Evolutionary conservation across 2,113 vertebrate genomes (phyloP).

Genomic region (Chionis minor): DNA sequence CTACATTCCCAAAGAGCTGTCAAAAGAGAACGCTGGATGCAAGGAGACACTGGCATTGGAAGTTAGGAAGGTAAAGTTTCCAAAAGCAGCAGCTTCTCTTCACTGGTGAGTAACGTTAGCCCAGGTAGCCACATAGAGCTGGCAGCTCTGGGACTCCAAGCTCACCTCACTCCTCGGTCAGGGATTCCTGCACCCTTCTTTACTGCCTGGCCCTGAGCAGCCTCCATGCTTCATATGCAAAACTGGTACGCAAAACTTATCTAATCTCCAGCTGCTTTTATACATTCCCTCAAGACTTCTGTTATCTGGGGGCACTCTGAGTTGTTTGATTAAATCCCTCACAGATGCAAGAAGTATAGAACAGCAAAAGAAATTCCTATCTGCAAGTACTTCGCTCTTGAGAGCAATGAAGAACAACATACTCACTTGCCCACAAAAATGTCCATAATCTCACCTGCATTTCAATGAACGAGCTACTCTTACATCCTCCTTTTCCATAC

Average conservation of each 20-base stretch:
- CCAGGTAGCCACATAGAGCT: neutral
- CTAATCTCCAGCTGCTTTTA: neutral
- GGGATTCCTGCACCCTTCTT: neutral
- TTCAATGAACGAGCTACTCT: neutral
- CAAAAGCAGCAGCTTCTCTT: neutral
- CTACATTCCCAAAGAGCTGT: rapidly evolving
- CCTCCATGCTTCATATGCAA: neutral
- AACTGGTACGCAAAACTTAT: neutral
- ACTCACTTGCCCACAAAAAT: neutral
- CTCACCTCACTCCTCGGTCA: neutral
- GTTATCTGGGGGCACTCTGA: neutral
- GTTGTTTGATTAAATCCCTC: neutral
- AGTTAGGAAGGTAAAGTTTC: neutral
- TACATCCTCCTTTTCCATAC: neutral
- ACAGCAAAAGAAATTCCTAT: neutral
- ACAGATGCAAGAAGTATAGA: neutral
- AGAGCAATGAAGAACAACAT: neutral
- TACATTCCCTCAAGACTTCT: neutral
- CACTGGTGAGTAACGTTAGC: neutral
- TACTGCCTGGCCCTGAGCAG: neutral
- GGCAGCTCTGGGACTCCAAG: neutral
- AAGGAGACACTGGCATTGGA: neutral
- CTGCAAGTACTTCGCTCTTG: neutral
- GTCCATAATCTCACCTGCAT: neutral
- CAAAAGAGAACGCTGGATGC: neutral